Conservation (phyloP, 2,797 vertebrate species). For the Syngnathus rostellatus region DNA sequence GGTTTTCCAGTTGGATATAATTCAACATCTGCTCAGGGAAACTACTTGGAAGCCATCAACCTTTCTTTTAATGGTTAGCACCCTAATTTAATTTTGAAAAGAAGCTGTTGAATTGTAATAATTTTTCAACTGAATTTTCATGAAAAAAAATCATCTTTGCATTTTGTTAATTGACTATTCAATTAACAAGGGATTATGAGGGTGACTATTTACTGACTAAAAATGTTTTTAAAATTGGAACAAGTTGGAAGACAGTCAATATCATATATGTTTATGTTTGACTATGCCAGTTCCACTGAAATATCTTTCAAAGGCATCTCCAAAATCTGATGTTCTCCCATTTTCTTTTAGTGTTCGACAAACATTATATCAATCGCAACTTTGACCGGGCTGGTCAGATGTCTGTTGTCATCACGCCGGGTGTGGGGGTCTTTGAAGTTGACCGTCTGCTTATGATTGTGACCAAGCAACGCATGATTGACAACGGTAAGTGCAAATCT, state of each 20-base stretch:
- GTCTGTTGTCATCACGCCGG: conserved; percentile 96
- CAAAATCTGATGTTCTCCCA: neutral
- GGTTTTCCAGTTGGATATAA: conserved; percentile 84
- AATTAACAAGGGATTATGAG: too few species aligned
- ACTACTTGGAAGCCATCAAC: conserved; percentile 97
- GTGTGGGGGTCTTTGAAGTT: conserved; percentile 95
- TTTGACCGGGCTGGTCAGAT: conserved; percentile 97
- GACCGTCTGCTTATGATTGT: conserved; percentile 97
- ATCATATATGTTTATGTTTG: too few species aligned
- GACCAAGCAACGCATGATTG: conserved; percentile 98
- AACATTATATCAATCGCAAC: conserved; percentile 98
- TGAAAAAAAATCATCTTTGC: too few species aligned
- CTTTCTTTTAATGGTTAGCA: conserved; percentile 91
- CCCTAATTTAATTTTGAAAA: neutral
- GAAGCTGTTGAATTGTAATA: neutral
- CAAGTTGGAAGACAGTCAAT: too few species aligned
- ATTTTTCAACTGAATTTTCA: too few species aligned
- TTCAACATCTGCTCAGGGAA: conserved; percentile 91
- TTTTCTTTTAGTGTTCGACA: conserved; percentile 83
- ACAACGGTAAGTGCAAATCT: conserved; percentile 78
- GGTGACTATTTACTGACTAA: too few species aligned
- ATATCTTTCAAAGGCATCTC: too few species aligned
- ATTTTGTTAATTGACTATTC: too few species aligned
- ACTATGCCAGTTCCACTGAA: neutral
- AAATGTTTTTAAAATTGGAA: too few species aligned